Evolutionary conservation across 1,140 invertebrate species (phyloP).

Genomic region (Muscidifurax raptorellus): DNA sequence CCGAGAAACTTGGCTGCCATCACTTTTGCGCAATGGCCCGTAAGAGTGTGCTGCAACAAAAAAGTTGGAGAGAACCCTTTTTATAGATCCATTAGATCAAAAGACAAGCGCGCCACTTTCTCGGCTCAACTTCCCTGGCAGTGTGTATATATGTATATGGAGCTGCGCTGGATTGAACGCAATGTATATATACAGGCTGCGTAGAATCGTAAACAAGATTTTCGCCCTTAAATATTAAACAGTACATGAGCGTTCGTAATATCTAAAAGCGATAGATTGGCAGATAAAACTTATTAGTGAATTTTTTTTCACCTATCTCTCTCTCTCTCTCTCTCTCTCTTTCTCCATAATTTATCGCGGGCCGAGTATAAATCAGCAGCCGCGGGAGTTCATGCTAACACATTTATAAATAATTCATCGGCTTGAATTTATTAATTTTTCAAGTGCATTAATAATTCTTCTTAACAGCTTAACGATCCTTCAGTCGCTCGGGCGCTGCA

Average conservation of each 20-base stretch:
- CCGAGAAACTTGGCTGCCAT: constrained; percentile 95
- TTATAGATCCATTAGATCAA: constrained; percentile 45
- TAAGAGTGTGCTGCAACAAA: constrained; percentile 93
- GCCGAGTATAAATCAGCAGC: constrained; percentile 35
- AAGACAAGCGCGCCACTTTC: constrained; percentile 43
- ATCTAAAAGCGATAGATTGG: not conserved
- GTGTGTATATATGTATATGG: too few species aligned
- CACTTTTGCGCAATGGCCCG: constrained; percentile 97
- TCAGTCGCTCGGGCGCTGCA: not conserved
- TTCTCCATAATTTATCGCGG: constrained; percentile 30
- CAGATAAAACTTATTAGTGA: constrained; percentile 45
- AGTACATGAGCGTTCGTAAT: not conserved
- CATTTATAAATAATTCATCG: constrained; percentile 50
- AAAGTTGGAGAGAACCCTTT: constrained; percentile 56
- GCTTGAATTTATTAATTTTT: constrained; percentile 50
- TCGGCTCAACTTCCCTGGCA: constrained; percentile 50
- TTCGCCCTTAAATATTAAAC: constrained; percentile 22
- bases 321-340: not conserved
- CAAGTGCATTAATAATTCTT: constrained; percentile 42
- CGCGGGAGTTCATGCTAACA: constrained; percentile 21
- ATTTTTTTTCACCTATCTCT: not conserved
- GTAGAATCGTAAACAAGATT: constrained; percentile 2
- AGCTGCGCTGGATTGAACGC: too few species aligned
- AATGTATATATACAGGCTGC: constrained; percentile 38
- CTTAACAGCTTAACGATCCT: constrained; percentile 35